A percentile compares a stretch with the other conserved stretches of the same genome.
phyloP scores from a whole-genome alignment of 2,888 invertebrate species.

The Alitta virens region DNA sequence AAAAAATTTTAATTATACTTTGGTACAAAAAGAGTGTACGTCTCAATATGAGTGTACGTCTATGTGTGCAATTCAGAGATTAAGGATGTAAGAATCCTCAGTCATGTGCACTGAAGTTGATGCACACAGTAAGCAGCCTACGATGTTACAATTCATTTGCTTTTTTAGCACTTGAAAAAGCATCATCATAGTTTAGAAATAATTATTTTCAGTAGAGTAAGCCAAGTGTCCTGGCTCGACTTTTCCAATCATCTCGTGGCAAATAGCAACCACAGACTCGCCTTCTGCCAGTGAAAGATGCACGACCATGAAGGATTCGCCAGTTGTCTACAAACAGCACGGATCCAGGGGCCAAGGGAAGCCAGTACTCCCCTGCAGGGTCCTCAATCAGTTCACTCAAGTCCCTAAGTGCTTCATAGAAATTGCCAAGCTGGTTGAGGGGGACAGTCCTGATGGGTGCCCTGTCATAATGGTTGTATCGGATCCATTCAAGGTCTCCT shows the following conservation, averaged over 20 bases:
- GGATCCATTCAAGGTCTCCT: conserved; percentile 63
- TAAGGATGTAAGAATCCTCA: too few relatives aligned
- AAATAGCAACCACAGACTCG: conserved; percentile 73
- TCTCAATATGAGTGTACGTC: too few relatives aligned
- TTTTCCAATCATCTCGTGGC: conserved; percentile 63
- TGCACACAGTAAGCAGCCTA: too few relatives aligned
- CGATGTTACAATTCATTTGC: too few relatives aligned
- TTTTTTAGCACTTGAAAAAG: too few relatives aligned
- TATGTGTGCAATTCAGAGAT: too few relatives aligned
- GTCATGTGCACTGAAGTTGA: too few relatives aligned
- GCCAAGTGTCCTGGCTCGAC: conserved; percentile 33
- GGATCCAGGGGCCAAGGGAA: conserved; percentile 64
- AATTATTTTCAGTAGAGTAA: conserved; percentile 28
- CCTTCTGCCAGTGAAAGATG: conserved; percentile 68
- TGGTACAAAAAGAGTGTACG: too few relatives aligned
- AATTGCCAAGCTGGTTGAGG: conserved; percentile 61
- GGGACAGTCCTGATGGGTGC: conserved; percentile 64
- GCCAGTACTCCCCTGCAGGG: conserved; percentile 55
- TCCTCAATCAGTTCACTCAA: conserved; percentile 33
- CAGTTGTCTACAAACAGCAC: conserved; percentile 77
- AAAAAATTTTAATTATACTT: too few relatives aligned
- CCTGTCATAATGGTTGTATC: conserved; percentile 75
- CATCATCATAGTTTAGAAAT: too few relatives aligned
- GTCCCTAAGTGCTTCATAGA: conserved; percentile 61
- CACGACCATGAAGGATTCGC: conserved; percentile 74